Percentiles rank a stretch among this genome's conserved stretches.
Conservation (phyloP, 1,140 invertebrate species). For the Catajapyx aquilonaris region DNA sequence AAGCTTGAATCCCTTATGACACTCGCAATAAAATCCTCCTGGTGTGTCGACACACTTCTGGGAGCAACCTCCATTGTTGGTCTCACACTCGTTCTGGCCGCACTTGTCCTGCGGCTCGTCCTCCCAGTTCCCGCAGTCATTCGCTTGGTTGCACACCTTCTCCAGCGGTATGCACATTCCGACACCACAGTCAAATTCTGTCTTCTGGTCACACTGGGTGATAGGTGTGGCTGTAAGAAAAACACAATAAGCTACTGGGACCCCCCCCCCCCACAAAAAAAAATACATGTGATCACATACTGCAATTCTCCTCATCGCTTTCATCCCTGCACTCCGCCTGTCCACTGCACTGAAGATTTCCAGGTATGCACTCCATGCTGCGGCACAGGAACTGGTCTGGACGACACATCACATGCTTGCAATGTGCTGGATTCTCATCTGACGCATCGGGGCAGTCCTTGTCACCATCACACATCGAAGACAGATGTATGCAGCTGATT, state of each 20-base stretch:
- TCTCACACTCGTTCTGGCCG: constrained; percentile 50
- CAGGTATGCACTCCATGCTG: constrained; percentile 59
- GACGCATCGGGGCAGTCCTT: constrained; percentile 60
- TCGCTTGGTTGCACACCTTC: constrained; percentile 54
- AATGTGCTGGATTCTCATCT: constrained; percentile 45
- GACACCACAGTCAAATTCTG: constrained; percentile 56
- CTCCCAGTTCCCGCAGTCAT: constrained; percentile 61
- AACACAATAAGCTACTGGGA: too few relatives aligned
- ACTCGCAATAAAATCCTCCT: constrained; percentile 56
- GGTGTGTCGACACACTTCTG: constrained; percentile 58
- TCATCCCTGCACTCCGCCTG: constrained; percentile 57
- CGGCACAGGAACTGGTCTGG: constrained; percentile 63
- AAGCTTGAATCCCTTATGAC: constrained; percentile 47
- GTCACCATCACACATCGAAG: constrained; percentile 71
- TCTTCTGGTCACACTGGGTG: constrained; percentile 39
- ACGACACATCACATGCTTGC: constrained; percentile 54
- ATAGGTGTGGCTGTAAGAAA: constrained; percentile 22
- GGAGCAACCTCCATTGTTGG: constrained; percentile 67
- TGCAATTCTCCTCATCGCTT: constrained; percentile 63
- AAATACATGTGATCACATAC: constrained; percentile 28
- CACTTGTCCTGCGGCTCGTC: constrained; percentile 54
- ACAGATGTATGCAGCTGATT: constrained; percentile 64
- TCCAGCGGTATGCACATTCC: constrained; percentile 53
- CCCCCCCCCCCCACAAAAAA: too few relatives aligned
- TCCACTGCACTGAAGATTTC: constrained; percentile 60